These are phyloP conservation scores for Geodia barretti DNA, from an alignment of 37 sponge, comb jelly and placozoan genomes.

Conservation along the genomic window DNA sequence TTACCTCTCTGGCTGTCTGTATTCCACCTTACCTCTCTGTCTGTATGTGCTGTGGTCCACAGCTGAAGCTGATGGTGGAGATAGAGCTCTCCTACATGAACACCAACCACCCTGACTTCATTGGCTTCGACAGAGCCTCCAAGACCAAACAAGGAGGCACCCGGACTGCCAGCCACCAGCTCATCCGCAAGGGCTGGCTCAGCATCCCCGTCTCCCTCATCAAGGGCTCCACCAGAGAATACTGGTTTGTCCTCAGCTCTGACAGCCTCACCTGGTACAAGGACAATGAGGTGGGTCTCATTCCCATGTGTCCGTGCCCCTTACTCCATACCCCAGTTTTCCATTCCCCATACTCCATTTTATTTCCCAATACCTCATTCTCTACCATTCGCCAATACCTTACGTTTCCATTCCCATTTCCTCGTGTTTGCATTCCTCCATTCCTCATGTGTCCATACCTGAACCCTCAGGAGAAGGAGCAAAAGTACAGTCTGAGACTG, in stretches of 20 bases:
- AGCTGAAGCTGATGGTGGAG: slow-evolving; percentile 80
- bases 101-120: slow-evolving; percentile 99
- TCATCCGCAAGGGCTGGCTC: slow-evolving; percentile 95
- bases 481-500: slow-evolving; percentile 87
- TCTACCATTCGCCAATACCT: too few species aligned
- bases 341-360: background rate
- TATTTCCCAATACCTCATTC: background rate
- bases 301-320: background rate
- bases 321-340: background rate
- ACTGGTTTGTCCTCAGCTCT: slow-evolving; percentile 97
- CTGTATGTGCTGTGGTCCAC: too few species aligned
- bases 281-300: slow-evolving; percentile 81
- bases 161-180: slow-evolving; percentile 57
- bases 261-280: slow-evolving; percentile 93
- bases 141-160: slow-evolving; percentile 15
- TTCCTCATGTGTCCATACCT: background rate
- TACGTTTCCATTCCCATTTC: background rate
- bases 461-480: slow-evolving; percentile 88
- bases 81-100: slow-evolving; percentile 97
- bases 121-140: slow-evolving; percentile 87
- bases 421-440: background rate
- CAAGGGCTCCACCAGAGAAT: slow-evolving; percentile 85
- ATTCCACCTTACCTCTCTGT: background rate
- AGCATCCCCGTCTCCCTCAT: slow-evolving; percentile 81
- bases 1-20: background rate